These are phyloP conservation scores for Meiosimyza decipiens DNA, from an alignment of 2,888 invertebrate species.

Conservation along the genomic window DNA sequence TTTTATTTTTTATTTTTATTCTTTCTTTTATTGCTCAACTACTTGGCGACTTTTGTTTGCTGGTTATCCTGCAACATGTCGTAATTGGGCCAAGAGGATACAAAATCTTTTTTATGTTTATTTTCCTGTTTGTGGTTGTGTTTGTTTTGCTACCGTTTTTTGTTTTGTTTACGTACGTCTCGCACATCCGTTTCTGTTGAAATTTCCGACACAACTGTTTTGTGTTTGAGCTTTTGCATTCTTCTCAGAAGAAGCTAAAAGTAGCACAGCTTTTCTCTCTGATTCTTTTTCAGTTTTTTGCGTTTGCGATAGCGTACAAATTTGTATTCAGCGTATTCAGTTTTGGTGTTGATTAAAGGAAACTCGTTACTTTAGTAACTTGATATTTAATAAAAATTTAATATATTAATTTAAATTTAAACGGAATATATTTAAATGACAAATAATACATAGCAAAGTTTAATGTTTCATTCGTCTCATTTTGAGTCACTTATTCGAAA, in stretches of 20 bases:
- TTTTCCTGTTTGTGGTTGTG: not conserved
- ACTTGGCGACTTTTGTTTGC: not conserved
- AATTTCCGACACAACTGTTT: conserved; percentile 55
- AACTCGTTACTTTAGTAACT: too few species aligned
- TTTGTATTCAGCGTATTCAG: too few species aligned
- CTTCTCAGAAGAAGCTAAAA: too few species aligned
- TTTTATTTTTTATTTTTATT: not conserved
- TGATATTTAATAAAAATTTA: too few species aligned
- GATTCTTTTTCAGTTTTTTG: not conserved
- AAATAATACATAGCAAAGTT: too few species aligned
- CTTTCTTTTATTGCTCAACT: not conserved
- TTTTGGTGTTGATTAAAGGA: too few species aligned
- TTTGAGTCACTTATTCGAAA: too few species aligned
- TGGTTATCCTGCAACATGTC: conserved; percentile 12
- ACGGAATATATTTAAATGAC: too few species aligned
- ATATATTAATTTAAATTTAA: too few species aligned
- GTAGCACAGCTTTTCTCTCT: conserved; percentile 28
- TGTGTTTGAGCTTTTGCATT: conserved; percentile 45
- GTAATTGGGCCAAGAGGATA: conserved; percentile 41
- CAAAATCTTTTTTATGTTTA: not conserved
- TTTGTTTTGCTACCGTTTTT: not conserved
- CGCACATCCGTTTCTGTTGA: conserved; percentile 47
- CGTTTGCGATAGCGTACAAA: not conserved
- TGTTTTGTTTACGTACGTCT: conserved; percentile 1
- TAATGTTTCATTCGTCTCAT: too few species aligned